Evolutionary conservation across 2,888 invertebrate genomes (phyloP), one percentile per base, ranked within the genome.

Genomic region (Phania funesta): DNA sequence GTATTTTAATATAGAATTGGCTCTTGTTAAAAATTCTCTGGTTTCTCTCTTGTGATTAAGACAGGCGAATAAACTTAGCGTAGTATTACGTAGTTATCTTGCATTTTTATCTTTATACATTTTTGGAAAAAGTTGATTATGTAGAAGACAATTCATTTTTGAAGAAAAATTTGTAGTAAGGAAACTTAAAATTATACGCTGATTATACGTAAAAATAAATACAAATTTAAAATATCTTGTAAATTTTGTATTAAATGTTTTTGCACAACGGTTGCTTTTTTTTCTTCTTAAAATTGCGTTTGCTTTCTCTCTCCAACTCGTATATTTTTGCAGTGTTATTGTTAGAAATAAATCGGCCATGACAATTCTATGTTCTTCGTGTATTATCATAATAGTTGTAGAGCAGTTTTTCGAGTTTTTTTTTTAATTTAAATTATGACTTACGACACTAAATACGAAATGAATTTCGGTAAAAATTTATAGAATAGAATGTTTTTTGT

Each of bases 21-120:
- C 13, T 52, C 65, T 70, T 75, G 71, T 9, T 67, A 52, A 52
- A 70, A 56, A 32, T 29, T 79, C 52, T 35, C 48, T 73, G 73
- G 35, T 70, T 73, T 52, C 56, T 58, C 44, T 54, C 54, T 65
- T 70, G 20, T 46, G 32, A 60, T 64, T 68, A 46, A 44, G 58
- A 32, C 50, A 65, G 78, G 65, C 68, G 82, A 78, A 82, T 70
- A 78, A 78, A 82, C 78, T 82, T 82, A 82, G 78, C 82, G 82
- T 82, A 82, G 82, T 82, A 70, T 75, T 82, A 82, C 82, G 78
- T 82, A 82, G 73, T 48, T 65, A 44, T 24, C 20, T 46, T 24
- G 26, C 22, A 11, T 56, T 44, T 74, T 54, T 22, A 9, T 29
- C 24, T 50, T 60, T 54, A 24, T 44, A 24, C 24, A 26, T 32